Evolutionary conservation across 2,797 vertebrate genomes (phyloP).

Genomic region (Gadopsis marmoratus): DNA sequence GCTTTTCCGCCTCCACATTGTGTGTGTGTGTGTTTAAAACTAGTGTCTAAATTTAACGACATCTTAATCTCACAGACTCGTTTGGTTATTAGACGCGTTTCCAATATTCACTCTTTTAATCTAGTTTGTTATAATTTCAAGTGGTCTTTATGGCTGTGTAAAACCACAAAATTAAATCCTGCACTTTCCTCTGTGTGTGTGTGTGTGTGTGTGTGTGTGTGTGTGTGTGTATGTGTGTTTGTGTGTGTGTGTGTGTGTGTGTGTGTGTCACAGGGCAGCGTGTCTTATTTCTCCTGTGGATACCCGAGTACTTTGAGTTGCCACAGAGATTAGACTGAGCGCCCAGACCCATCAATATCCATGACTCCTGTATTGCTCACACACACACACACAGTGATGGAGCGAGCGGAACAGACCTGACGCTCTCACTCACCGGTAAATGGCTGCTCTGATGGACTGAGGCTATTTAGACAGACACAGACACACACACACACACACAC

Average conservation of each 20-base stretch:
- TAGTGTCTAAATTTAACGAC: slow-evolving; percentile 58
- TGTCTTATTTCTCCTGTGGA: slow-evolving; percentile 69
- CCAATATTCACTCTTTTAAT: slow-evolving; percentile 45
- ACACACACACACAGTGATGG: slow-evolving; percentile 60
- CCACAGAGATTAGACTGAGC: slow-evolving; percentile 74
- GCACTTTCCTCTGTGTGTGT: slow-evolving; percentile 16
- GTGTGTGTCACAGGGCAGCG: slow-evolving; percentile 21
- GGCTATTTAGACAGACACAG: slow-evolving; percentile 53
- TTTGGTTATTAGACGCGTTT: slow-evolving; percentile 53
- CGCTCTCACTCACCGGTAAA: slow-evolving; percentile 71
- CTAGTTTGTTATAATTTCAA: slow-evolving; percentile 50
- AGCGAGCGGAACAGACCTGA: slow-evolving; percentile 74
- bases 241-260: slow-evolving; percentile 28
- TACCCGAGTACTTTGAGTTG: slow-evolving; percentile 71
- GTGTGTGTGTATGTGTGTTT: slow-evolving; percentile 24
- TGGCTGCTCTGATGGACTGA: slow-evolving; percentile 73
- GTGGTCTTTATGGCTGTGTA: slow-evolving; percentile 46
- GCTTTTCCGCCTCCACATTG: slow-evolving; percentile 65
- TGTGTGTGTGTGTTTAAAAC: slow-evolving; percentile 27
- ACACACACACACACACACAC: slow-evolving; percentile 31
- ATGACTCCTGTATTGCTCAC: slow-evolving; percentile 59
- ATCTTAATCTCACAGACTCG: slow-evolving; percentile 48
- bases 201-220: slow-evolving; percentile 19
- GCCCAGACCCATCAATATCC: slow-evolving; percentile 79
- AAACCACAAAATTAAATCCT: slow-evolving; percentile 38